Conservation (phyloP, 2,113 vertebrate species). For the Ochotona curzoniae region DNA sequence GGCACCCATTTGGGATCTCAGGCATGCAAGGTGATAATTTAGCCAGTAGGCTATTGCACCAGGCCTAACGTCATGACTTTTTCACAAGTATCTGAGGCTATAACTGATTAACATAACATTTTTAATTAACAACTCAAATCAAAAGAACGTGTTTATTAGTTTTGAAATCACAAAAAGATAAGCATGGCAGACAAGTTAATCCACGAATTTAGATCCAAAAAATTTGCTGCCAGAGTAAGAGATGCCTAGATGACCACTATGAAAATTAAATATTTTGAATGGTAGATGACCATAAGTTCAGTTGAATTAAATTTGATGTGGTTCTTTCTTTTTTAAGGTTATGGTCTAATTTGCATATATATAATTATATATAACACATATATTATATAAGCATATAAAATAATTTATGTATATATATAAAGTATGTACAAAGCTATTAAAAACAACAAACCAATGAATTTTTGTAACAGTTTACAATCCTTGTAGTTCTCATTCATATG, state of each 20-base stretch:
- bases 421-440: background rate
- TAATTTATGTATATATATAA: no score
- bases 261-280: conserved; percentile 31
- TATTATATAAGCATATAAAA: no score
- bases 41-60: no score
- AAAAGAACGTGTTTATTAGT: conserved; percentile 23
- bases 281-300: background rate
- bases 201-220: background rate
- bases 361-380: no score
- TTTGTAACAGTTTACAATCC: background rate
- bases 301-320: conserved; percentile 12
- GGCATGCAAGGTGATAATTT: no score
- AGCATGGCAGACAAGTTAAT: background rate
- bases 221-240: background rate
- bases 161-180: background rate
- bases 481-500: background rate
- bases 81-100: background rate
- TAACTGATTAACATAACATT: conserved; percentile 24
- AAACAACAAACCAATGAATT: background rate
- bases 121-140: conserved; percentile 50
- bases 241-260: background rate
- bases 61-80: conserved; percentile 18
- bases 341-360: background rate
- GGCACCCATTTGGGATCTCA: no score
- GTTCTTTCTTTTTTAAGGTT: background rate